Evolutionary conservation across 2,888 invertebrate species (phyloP).

Genomic region (Mellilla xanthometata): DNA sequence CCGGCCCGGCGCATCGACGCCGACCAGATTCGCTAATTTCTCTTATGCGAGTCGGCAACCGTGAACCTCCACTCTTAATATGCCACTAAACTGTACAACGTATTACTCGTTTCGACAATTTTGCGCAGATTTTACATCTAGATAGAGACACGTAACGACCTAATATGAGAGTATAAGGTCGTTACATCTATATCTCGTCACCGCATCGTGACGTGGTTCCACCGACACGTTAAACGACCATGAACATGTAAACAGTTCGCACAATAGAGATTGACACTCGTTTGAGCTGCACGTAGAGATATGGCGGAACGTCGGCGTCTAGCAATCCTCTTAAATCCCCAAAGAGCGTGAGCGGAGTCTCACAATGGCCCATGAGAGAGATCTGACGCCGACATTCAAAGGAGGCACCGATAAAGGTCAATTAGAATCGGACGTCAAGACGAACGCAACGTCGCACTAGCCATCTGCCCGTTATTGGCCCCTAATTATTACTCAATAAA

Average conservation of each 20-base stretch:
- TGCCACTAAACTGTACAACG: conserved; percentile 6
- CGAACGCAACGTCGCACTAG: conserved; percentile 35
- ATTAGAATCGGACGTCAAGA: conserved; percentile 54
- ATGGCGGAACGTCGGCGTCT: conserved; percentile 46
- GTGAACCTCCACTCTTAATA: conserved; percentile 41
- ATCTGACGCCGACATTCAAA: conserved; percentile 59
- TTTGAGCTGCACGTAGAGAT: conserved; percentile 44
- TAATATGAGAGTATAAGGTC: conserved; percentile 4
- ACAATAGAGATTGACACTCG: conserved; percentile 44
- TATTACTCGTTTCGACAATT: conserved; percentile 6
- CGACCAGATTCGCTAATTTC: conserved; percentile 58
- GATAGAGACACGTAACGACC: conserved; percentile 5
- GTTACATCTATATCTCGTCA: not conserved
- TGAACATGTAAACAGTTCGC: conserved; percentile 38
- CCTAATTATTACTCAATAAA: conserved; percentile 48
- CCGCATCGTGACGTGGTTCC: not conserved
- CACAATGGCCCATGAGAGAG: conserved; percentile 61
- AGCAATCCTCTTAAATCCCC: conserved; percentile 67
- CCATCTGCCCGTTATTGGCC: conserved; percentile 39
- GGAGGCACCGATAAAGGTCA: conserved; percentile 66
- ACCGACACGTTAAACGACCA: conserved; percentile 33
- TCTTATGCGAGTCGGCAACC: conserved; percentile 48
- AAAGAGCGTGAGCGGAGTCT: conserved; percentile 58
- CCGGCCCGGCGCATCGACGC: conserved; percentile 29
- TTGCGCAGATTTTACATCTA: conserved; percentile 5